Conservation (phyloP, 2,113 vertebrate genomes). For the Triplophysa siluroides region DNA sequence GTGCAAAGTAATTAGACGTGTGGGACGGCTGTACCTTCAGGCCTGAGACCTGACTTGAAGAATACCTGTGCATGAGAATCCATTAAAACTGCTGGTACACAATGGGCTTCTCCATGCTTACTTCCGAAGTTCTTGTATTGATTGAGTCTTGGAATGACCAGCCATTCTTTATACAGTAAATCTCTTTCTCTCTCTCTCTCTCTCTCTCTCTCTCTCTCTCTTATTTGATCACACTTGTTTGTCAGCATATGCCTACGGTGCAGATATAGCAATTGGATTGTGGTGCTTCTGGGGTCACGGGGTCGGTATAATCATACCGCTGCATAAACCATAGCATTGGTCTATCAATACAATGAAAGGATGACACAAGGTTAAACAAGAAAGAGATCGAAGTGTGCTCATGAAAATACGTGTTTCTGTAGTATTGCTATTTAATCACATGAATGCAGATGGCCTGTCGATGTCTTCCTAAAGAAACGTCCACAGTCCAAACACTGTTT, state of each 20-base stretch:
- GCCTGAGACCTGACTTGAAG: conserved; percentile 61
- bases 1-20: conserved; percentile 65
- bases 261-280: not conserved
- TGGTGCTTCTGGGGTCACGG: not conserved
- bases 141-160: conserved; percentile 43
- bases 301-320: conserved; percentile 21
- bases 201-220: not conserved
- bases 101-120: conserved; percentile 56
- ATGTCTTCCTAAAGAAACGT: conserved; percentile 46
- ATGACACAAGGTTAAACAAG: not conserved
- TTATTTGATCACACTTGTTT: not conserved
- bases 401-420: not conserved
- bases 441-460: not conserved
- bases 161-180: not conserved
- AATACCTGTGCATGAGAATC: conserved; percentile 59
- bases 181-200: conserved; percentile 13
- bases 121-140: conserved; percentile 53
- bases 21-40: conserved; percentile 55
- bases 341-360: conserved; percentile 22
- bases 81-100: conserved; percentile 59
- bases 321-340: conserved; percentile 33
- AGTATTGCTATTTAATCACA: not conserved
- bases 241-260: conserved; percentile 36
- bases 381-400: not conserved
- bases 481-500: conserved; percentile 69